Evolutionary conservation across 2,888 invertebrate genomes (phyloP), one percentile per base, ranked within the genome.

Genomic region (Polymixis lichenea): DNA sequence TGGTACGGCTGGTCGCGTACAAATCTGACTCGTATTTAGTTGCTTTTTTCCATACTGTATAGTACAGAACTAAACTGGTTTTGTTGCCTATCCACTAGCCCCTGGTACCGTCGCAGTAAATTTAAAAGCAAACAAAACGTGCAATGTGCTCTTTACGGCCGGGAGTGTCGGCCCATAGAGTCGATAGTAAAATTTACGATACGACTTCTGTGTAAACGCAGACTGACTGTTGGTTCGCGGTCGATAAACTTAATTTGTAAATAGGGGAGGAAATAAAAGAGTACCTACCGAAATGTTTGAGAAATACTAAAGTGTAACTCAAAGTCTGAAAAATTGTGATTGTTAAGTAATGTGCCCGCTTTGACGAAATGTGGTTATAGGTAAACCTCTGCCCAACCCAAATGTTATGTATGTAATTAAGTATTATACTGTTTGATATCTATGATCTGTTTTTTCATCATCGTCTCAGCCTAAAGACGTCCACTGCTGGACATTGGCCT

Each of bases 141-240:
- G 88, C 89, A 90, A 89, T 89, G 90, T 88, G 84, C 88, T 85
- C 75, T 92, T 91, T 92, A 91, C 88, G 89, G 89, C 77, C 67
- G 80, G 85, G 84, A 77, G 84, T 80, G 89, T 84, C 76, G 77
- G 81, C 60, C 80, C 88, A 83, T 85, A 74, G 82, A 89, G 85
- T 87, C 85, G 88, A 90, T 91, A 86, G 79, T 88, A 87, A 89
- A 92, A 93, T 93, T 92, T 93, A 93, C 89, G 93, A 89, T 88
- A 88, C 88, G 83, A 82, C 82, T 67, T 68, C 77, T 66, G 79
- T 82, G 80, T 82, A 89, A 89, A 83, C 85, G 79, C 70, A 72
- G 82, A 80, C 75, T 67, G 84, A 89, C 88, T 88, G 80, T 78
- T 86, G 88, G 88, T 90, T 90, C 88, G 88, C 86, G 90, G 83